These are phyloP conservation scores for Philopedon plagiatum DNA, from an alignment of 2,888 invertebrate species.

Conservation along the genomic window DNA sequence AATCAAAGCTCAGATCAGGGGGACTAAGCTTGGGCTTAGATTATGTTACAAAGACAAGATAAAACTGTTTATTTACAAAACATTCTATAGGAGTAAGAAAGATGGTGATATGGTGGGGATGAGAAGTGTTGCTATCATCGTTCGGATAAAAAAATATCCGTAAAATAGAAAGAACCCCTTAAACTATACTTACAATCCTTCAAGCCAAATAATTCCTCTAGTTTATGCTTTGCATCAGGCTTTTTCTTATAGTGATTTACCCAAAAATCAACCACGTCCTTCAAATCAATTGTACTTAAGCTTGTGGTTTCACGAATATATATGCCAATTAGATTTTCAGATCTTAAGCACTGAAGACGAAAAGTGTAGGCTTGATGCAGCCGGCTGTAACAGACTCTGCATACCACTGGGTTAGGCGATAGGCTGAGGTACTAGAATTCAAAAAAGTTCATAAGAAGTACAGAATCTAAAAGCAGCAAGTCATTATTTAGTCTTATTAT, in stretches of 20 bases:
- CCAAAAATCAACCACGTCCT: constrained; percentile 32
- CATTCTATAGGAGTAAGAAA: too few relatives aligned
- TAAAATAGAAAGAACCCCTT: too few relatives aligned
- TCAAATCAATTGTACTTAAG: background rate
- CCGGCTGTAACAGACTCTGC: constrained; percentile 44
- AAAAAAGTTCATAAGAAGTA: background rate
- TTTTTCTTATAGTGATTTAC: constrained; percentile 8
- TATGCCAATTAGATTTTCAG: constrained; percentile 51
- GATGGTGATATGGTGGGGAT: too few relatives aligned
- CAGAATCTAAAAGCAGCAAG: too few relatives aligned
- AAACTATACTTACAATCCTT: background rate
- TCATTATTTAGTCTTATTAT: too few relatives aligned
- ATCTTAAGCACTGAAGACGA: constrained; percentile 51
- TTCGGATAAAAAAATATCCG: too few relatives aligned
- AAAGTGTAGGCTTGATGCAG: constrained; percentile 47
- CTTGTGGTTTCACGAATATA: constrained; percentile 38
- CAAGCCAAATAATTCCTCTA: constrained; percentile 17
- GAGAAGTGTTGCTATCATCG: too few relatives aligned
- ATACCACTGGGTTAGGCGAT: constrained; percentile 51
- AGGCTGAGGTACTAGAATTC: constrained; percentile 51
- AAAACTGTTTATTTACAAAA: too few relatives aligned
- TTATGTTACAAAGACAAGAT: too few relatives aligned
- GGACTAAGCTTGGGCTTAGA: too few relatives aligned
- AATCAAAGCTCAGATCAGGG: too few relatives aligned
- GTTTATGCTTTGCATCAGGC: background rate